These are phyloP conservation scores for Chrysogorgia sp. DNA, from an alignment of 92 coral and sea anemone species.

Conservation along the genomic window DNA sequence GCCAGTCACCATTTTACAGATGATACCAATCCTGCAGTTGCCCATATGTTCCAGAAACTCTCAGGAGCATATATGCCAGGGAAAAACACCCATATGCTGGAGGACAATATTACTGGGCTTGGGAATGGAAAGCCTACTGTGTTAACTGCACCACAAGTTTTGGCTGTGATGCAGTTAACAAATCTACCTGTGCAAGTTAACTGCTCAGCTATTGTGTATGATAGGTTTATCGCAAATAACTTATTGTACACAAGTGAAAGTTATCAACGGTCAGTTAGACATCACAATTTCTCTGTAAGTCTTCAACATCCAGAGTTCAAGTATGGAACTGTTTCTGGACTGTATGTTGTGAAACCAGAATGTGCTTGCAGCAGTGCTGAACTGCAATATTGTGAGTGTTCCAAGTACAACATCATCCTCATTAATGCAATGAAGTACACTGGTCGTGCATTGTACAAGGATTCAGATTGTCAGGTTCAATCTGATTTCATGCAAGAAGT, in stretches of 20 bases:
- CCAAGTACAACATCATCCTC: slow-evolving; percentile 15
- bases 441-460: slow-evolving; percentile 8
- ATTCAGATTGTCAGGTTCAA: slow-evolving; percentile 16
- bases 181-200: slow-evolving; percentile 10
- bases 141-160: slow-evolving; percentile 13
- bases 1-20: slow-evolving; percentile 18
- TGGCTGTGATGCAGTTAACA: slow-evolving; percentile 33
- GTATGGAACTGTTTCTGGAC: slow-evolving; percentile 23
- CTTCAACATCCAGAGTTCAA: slow-evolving; percentile 8
- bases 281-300: slow-evolving; percentile 10
- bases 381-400: slow-evolving; percentile 23
- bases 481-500: slow-evolving; percentile 30
- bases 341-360: slow-evolving; percentile 35
- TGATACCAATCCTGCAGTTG: slow-evolving; percentile 31
- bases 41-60: no score
- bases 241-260: slow-evolving; percentile 15
- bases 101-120: slow-evolving; percentile 16
- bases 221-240: slow-evolving; percentile 16
- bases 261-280: slow-evolving; percentile 16
- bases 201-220: slow-evolving; percentile 2
- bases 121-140: not conserved
- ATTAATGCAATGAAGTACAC: slow-evolving; percentile 12
- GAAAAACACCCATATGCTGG: slow-evolving; percentile 1
- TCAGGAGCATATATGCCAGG: slow-evolving; percentile 13
- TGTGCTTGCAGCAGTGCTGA: slow-evolving; percentile 21